These are phyloP conservation scores for Gymnodraco acuticeps DNA, from an alignment of 2,797 vertebrate genomes.

Conservation along the genomic window DNA sequence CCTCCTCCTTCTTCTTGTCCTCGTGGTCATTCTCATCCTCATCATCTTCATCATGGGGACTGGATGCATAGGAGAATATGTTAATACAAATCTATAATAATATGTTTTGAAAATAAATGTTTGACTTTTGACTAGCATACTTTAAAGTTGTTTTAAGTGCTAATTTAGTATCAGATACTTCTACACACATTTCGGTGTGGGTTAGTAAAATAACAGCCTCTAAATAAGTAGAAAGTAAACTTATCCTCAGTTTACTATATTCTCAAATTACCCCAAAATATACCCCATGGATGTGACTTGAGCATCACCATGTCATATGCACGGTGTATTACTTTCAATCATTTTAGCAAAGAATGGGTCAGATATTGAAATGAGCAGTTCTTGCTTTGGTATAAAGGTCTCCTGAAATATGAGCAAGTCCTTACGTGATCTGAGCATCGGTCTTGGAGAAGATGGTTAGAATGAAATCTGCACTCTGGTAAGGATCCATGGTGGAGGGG, in stretches of 20 bases:
- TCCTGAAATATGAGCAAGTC: neutral
- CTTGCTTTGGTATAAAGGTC: neutral
- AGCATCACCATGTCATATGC: neutral
- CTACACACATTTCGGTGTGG: too few species aligned
- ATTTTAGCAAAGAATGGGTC: neutral
- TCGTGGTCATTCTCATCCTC: slow-evolving; percentile 18
- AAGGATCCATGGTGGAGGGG: slow-evolving; percentile 46
- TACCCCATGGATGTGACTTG: neutral
- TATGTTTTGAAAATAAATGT: too few species aligned
- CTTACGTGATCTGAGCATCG: slow-evolving; percentile 55
- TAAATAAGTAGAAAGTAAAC: neutral
- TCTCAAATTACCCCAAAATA: neutral
- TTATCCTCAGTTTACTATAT: neutral
- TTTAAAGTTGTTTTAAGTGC: neutral
- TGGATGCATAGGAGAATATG: slow-evolving; percentile 20
- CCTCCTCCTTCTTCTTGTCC: neutral
- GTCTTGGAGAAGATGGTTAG: slow-evolving; percentile 66
- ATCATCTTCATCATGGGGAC: slow-evolving; percentile 27
- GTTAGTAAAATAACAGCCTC: neutral
- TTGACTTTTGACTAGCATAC: neutral
- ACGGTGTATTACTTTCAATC: neutral
- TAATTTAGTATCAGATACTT: neutral
- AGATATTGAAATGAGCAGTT: neutral
- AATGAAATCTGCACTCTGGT: slow-evolving; percentile 55
- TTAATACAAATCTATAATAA: neutral